These are phyloP conservation scores for Scaptomyza flava DNA, from an alignment of 2,888 invertebrate species.

Conservation along the genomic window DNA sequence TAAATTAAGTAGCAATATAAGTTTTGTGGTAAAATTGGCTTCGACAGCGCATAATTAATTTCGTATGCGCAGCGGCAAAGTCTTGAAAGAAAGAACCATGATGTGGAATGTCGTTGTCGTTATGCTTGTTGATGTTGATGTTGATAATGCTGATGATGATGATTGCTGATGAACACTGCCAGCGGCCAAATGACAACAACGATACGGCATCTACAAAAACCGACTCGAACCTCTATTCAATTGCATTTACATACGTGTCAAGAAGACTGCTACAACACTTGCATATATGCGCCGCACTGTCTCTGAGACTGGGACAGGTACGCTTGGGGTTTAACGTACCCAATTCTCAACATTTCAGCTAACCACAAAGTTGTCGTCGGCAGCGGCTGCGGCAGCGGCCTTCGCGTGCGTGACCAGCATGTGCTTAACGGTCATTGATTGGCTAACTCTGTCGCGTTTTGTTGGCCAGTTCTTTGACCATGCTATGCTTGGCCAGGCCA, in stretches of 20 bases:
- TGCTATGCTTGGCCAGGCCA: constrained; percentile 39
- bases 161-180: constrained; percentile 53
- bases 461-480: constrained; percentile 62
- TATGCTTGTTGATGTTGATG: constrained; percentile 58
- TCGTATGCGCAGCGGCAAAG: constrained; percentile 68
- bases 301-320: constrained; percentile 22
- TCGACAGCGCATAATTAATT: constrained; percentile 76
- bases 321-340: constrained; percentile 62
- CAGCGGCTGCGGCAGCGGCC: constrained; percentile 62
- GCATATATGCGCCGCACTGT: constrained; percentile 37
- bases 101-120: constrained; percentile 62
- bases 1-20: constrained; percentile 78
- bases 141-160: constrained; percentile 59
- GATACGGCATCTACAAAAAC: constrained; percentile 57
- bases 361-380: constrained; percentile 28
- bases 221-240: constrained; percentile 34
- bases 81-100: constrained; percentile 63
- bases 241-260: constrained; percentile 57
- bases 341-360: constrained; percentile 56
- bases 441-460: constrained; percentile 42
- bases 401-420: constrained; percentile 82
- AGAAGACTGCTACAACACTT: constrained; percentile 22
- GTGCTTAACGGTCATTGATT: constrained; percentile 77
- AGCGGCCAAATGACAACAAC: constrained; percentile 4
- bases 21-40: constrained; percentile 71